phyloP scores from a whole-genome alignment of 2,888 invertebrate species.

The Eupsilia transversa region DNA sequence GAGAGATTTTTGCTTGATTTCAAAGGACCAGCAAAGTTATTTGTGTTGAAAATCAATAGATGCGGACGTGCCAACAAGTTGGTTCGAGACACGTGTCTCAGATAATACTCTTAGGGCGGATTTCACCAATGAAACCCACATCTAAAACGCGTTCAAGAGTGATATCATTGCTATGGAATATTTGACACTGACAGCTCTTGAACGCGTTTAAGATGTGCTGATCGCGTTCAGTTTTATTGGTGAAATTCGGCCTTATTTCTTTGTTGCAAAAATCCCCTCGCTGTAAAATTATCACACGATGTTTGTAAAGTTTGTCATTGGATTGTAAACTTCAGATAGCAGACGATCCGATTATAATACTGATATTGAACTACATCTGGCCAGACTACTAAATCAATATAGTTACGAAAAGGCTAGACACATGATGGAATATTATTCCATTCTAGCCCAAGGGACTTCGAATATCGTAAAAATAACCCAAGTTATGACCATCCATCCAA shows the following conservation, averaged over 20 bases:
- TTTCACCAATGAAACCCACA: too few species aligned
- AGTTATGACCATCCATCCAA: constrained; percentile 2
- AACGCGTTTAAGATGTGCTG: too few species aligned
- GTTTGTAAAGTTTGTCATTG: not conserved
- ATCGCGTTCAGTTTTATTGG: too few species aligned
- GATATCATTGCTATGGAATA: too few species aligned
- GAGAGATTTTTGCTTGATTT: not conserved
- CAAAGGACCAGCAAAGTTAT: not conserved
- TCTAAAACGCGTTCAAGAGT: too few species aligned
- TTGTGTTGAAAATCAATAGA: constrained; percentile 7
- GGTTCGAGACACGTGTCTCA: not conserved
- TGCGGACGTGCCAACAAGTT: not conserved
- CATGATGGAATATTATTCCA: not conserved
- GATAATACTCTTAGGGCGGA: not conserved
- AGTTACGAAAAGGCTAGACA: not conserved
- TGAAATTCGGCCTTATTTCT: too few species aligned
- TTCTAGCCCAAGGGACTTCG: not conserved
- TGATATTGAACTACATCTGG: constrained; percentile 4
- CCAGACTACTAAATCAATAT: not conserved
- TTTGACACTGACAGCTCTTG: too few species aligned
- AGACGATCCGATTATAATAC: not conserved
- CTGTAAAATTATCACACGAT: not conserved
- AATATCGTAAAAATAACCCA: constrained; percentile 22
- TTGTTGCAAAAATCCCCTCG: not conserved
- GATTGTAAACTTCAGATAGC: not conserved